Conservation (phyloP, 2,888 invertebrate genomes). For the Camptogramma bilineatum region DNA sequence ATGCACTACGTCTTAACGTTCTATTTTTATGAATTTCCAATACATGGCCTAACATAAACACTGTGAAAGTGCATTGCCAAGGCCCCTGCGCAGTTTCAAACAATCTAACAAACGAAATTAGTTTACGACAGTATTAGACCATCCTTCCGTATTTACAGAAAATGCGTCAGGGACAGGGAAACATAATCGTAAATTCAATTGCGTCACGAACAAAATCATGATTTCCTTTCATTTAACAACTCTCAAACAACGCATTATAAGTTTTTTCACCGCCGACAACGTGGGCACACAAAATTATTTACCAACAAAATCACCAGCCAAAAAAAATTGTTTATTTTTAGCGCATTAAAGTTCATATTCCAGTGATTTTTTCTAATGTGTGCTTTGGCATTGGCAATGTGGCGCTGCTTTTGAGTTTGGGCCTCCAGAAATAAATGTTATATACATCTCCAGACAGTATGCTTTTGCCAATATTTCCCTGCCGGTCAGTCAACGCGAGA, state of each 20-base stretch:
- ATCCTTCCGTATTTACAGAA: conserved; percentile 37
- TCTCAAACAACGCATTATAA: conserved; percentile 29
- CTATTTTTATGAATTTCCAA: conserved; percentile 6
- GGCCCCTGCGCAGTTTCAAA: conserved; percentile 32
- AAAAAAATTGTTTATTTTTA: conserved; percentile 27
- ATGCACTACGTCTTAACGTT: not conserved
- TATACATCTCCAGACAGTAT: conserved; percentile 71
- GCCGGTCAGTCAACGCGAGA: conserved; percentile 67
- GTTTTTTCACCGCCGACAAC: conserved; percentile 45
- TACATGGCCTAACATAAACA: conserved; percentile 19
- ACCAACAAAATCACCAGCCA: conserved; percentile 28
- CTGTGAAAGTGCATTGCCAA: conserved; percentile 37
- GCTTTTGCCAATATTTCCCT: conserved; percentile 71
- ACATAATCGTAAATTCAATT: conserved; percentile 28
- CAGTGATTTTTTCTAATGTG: conserved; percentile 42
- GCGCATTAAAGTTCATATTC: conserved; percentile 52
- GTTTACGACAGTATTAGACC: conserved; percentile 31
- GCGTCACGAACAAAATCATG: conserved; percentile 43
- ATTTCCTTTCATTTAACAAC: conserved; percentile 32
- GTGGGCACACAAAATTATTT: conserved; percentile 25
- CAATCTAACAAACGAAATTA: conserved; percentile 35
- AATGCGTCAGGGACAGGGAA: conserved; percentile 40
- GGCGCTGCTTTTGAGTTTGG: conserved; percentile 63
- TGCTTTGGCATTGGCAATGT: conserved; percentile 53
- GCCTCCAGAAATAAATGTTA: conserved; percentile 83